A percentile compares a stretch with the other conserved stretches of the same genome.
Evolutionary conservation across 2,797 vertebrate species (phyloP).

Genomic region (Phalloptychus januarius): DNA sequence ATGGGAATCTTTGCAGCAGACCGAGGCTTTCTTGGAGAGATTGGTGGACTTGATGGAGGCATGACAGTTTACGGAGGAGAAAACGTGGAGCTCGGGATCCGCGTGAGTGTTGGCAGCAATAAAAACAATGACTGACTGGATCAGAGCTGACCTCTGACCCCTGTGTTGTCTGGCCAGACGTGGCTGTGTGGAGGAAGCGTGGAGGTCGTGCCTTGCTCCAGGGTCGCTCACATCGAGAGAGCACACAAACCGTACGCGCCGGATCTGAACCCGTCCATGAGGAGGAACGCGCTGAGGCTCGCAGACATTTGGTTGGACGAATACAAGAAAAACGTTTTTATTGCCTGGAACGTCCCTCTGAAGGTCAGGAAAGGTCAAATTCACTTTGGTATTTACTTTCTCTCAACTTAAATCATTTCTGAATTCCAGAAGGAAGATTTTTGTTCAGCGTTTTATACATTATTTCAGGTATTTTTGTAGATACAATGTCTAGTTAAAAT

Average conservation of each 20-base stretch:
- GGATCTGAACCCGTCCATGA: constrained; percentile 83
- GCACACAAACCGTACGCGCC: constrained; percentile 88
- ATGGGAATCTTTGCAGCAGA: constrained; percentile 83
- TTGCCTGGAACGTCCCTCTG: constrained; percentile 90
- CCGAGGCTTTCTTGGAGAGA: constrained; percentile 79
- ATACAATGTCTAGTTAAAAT: too few species aligned
- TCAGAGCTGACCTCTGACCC: neutral
- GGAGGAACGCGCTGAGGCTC: constrained; percentile 87
- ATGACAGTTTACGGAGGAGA: constrained; percentile 83
- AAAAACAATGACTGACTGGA: too few species aligned
- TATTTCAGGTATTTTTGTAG: too few species aligned
- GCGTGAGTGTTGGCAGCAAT: constrained; percentile 55
- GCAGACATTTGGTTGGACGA: constrained; percentile 93
- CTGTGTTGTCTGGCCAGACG: constrained; percentile 73
- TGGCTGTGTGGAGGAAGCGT: constrained; percentile 93
- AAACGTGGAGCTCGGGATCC: constrained; percentile 83
- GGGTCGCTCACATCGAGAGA: constrained; percentile 90
- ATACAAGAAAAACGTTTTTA: constrained; percentile 88
- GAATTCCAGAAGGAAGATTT: too few species aligned
- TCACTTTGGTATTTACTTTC: neutral
- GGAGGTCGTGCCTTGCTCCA: constrained; percentile 92
- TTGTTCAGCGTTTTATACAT: too few species aligned
- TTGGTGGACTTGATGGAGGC: constrained; percentile 76
- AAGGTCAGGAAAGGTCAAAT: constrained; percentile 64
- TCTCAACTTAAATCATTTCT: too few species aligned